These are phyloP conservation scores for Tetheella fluctuosa DNA, from an alignment of 2,888 invertebrate genomes.

Conservation along the genomic window DNA sequence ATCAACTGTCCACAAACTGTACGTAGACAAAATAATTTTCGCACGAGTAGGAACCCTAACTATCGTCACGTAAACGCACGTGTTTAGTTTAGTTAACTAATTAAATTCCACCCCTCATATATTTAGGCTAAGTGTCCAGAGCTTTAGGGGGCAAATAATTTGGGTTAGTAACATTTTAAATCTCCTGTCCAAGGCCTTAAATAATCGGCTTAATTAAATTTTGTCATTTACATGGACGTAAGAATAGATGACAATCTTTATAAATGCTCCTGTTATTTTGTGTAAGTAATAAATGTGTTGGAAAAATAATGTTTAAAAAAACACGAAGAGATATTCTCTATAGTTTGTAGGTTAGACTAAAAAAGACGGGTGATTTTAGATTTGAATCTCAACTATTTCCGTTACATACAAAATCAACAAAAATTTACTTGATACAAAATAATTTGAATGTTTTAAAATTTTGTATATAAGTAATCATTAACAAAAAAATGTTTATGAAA, in stretches of 20 bases:
- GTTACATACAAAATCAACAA: too few species aligned
- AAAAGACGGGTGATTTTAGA: too few species aligned
- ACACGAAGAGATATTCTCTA: too few species aligned
- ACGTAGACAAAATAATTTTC: conserved; percentile 6
- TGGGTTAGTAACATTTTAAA: conserved; percentile 17
- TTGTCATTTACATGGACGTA: conserved; percentile 21
- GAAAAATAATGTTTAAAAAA: neutral
- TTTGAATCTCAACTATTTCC: too few species aligned
- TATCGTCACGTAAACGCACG: conserved; percentile 28
- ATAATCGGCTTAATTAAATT: conserved; percentile 29
- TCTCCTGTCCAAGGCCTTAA: conserved; percentile 15
- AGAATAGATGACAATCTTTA: conserved; percentile 32
- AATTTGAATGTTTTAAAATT: too few species aligned
- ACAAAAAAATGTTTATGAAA: too few species aligned
- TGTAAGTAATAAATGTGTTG: conserved; percentile 8
- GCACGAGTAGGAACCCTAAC: conserved; percentile 22
- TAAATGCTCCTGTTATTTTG: conserved; percentile 13
- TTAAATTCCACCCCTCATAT: conserved; percentile 24
- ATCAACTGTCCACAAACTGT: conserved; percentile 7
- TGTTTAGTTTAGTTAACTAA: conserved; percentile 30
- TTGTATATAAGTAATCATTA: too few species aligned
- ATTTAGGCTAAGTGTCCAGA: conserved; percentile 13
- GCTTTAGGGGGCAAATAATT: conserved; percentile 22
- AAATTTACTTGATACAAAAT: too few species aligned
- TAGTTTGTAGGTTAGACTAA: too few species aligned